Percentiles rank a stretch among this genome's conserved stretches.
These are phyloP conservation scores for Chaenocephalus aceratus DNA, from an alignment of 2,113 vertebrate species.

Conservation along the genomic window DNA sequence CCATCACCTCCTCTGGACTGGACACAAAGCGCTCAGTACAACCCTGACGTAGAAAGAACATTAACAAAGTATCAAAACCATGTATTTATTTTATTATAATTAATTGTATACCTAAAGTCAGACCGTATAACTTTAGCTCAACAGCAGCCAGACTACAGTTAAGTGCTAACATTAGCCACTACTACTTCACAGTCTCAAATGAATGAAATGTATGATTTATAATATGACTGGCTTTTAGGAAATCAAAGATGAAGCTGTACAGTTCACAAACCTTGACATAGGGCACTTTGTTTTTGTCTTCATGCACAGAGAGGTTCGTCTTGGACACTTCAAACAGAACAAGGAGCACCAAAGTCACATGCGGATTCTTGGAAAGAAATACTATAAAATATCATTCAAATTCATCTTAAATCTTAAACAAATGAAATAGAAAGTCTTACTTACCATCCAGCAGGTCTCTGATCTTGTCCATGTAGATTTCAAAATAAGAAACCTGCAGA, in stretches of 20 bases:
- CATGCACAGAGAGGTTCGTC: constrained; percentile 97
- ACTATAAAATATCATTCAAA: not conserved
- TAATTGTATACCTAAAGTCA: not conserved
- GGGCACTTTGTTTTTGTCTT: constrained; percentile 97
- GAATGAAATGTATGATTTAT: too few species aligned
- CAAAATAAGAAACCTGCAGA: constrained; percentile 95
- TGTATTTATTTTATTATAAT: not conserved
- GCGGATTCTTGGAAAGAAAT: not conserved
- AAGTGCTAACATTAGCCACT: too few species aligned
- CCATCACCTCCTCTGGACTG: constrained; percentile 95
- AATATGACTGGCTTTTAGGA: too few species aligned
- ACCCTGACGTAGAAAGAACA: constrained; percentile 80
- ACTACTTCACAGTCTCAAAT: too few species aligned
- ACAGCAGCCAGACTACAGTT: too few species aligned
- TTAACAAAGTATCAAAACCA: too few species aligned
- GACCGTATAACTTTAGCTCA: too few species aligned
- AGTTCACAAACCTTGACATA: constrained; percentile 90
- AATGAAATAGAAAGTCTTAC: constrained; percentile 29
- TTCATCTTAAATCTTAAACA: not conserved
- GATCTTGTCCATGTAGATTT: constrained; percentile 98
- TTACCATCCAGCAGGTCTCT: constrained; percentile 95
- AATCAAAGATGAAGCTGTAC: too few species aligned
- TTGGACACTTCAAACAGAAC: constrained; percentile 89
- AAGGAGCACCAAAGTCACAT: not conserved
- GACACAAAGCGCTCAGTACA: constrained; percentile 97